Percentiles rank a stretch among this genome's conserved stretches.
Evolutionary conservation across 2,113 vertebrate species (phyloP).

Genomic region (Dinomys branickii): DNA sequence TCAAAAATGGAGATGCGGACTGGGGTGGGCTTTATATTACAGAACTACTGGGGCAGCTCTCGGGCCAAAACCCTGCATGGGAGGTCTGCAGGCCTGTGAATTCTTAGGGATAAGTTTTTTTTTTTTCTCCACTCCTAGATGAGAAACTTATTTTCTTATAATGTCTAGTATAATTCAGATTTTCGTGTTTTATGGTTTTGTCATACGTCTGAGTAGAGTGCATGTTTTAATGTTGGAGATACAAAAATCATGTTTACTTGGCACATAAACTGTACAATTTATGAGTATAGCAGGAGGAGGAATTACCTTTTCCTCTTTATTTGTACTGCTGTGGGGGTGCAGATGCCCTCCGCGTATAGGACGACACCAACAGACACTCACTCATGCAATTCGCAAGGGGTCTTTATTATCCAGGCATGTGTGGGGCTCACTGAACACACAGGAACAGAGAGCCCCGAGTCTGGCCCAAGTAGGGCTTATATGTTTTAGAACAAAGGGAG

Average conservation of each 20-base stretch:
- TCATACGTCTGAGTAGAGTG: background rate
- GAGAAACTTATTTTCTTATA: background rate
- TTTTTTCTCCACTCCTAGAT: background rate
- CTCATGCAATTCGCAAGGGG: no score
- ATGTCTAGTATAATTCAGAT: background rate
- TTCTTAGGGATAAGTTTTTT: background rate
- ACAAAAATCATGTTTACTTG: background rate
- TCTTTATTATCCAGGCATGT: no score
- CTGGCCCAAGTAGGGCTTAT: no score
- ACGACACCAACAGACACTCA: no score
- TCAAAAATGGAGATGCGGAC: background rate
- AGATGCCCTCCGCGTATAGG: no score
- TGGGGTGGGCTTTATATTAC: background rate
- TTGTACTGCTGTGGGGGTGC: no score
- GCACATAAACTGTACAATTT: background rate
- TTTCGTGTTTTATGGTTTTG: background rate
- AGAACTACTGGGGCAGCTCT: background rate
- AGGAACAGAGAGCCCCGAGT: no score
- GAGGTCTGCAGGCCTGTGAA: background rate
- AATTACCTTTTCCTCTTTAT: background rate
- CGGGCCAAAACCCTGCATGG: background rate
- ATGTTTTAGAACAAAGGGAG: no score
- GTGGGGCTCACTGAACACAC: no score
- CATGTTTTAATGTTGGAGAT: background rate
- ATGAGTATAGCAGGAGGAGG: background rate